Base-by-base conservation (phyloP, 2,113 vertebrate species). In the Rutilus rutilus region DNA sequence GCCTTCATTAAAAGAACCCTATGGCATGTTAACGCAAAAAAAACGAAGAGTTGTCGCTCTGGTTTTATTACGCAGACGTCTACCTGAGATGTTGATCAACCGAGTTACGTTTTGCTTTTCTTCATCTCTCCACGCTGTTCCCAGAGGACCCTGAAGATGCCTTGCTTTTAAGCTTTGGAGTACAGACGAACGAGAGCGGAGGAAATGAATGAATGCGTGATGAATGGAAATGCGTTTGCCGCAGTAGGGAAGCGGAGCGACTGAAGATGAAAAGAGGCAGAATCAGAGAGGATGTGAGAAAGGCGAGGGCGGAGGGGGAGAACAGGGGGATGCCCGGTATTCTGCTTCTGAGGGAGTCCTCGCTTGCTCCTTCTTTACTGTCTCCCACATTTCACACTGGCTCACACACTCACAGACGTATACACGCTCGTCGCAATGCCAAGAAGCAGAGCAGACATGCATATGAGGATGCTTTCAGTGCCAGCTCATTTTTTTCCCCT, bases 211-310 rank as follows among this genome's bases (percentile, higher is more conserved):
- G 87, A 77, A 87, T 86, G 71, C 59, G 5, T 79, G 78, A 79
- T 78, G 76, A 86, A 84, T 88, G 85, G 87, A 88, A 86, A 83
- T 86, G 80, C 54, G 15, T 86, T 82, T 88, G 83, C 87, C 84
- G 74, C 79, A 89, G 86, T 76, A 87, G 84, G 36, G 80, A 80
- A 86, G 80, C 62, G 21, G 73, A 86, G 85, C 25, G 85, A 80
- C 54, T 78, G 84, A 85, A 79, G 88, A 86, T 84, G 84, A 86
- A 86, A 84, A 78, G 69, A 86, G 81, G 60, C 52, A 83, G 67
- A 77, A 78, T 76, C 57, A 76, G 80, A 73, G 65, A 80, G 54
- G 50, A 83, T 27, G 42, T 27, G 54, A 65, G 60, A 30, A 59
- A 8, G 6, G 23, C n/a, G 54, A 54, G 4, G 59, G 36, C 12